Evolutionary conservation across 2,888 invertebrate species (phyloP), one percentile per base, ranked within the genome.

Genomic region (Gnatocerus cornutus): DNA sequence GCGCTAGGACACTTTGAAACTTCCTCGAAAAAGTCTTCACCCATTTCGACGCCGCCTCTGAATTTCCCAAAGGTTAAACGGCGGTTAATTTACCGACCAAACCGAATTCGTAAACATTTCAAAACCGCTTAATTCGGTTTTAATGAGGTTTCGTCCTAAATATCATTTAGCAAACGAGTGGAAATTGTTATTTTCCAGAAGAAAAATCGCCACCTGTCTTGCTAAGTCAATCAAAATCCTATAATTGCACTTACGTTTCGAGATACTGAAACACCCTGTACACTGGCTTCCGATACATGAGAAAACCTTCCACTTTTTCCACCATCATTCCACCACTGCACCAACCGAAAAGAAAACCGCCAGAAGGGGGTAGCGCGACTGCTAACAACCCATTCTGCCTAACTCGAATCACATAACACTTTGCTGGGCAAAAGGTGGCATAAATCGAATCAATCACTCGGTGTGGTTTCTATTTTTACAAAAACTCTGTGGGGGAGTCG

Each of bases 251-350:
- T 92, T 87, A 93, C 93, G 92, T 92, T 87, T 93, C 93, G 85
- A 93, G 89, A 87, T 92, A 93, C 88, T 92, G 92, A 88, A 93
- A 92, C 83, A 92, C 92, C 87, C 92, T 88, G 87, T 93, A 93
- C 76, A 92, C 92, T 84, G 93, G 93, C 84, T 92, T 91, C 83
- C 92, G 90, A 88, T 91, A 93, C 87, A 92, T 90, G 85, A 92
- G 89, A 86, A 92, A 92, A 81, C 92, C 92, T 85, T 92, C 92
- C 82, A 92, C 92, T 82, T 92, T 89, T 88, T 92, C 92, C 88
- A 92, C 91, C 88, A 86, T 89, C 87, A 87, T 87, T 79, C 73
- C 78, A 76, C 48, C 68, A 64, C 69, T 64, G 69, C 69, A 77
- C 71, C 76, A 74, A 13, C 21, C 46, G n/a, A 13, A 41, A 48